phyloP scores from a whole-genome alignment of 1,140 invertebrate species.

The Drosophila biarmipes region DNA sequence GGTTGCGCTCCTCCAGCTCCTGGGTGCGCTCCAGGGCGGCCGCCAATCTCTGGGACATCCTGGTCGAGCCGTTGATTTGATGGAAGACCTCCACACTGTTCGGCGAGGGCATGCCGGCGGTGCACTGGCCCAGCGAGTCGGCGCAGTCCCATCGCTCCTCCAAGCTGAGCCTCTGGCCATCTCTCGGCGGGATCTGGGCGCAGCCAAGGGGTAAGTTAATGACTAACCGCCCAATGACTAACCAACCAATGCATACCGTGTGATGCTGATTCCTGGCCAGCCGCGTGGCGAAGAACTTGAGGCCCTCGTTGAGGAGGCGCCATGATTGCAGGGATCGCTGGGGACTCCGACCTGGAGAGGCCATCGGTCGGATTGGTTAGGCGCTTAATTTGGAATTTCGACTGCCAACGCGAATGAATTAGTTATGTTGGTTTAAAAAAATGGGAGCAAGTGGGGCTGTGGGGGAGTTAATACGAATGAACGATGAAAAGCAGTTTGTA shows the following conservation, averaged over 20 bases:
- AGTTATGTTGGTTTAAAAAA: not conserved
- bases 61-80: not conserved
- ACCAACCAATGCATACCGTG: not conserved
- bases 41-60: not conserved
- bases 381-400: conserved; percentile 2
- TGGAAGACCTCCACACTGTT: not conserved
- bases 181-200: not conserved
- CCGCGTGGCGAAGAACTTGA: not conserved
- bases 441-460: not conserved
- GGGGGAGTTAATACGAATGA: not conserved
- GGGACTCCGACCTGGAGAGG: not conserved
- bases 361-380: not conserved
- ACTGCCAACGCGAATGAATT: not conserved
- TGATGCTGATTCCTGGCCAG: not conserved
- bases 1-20: not conserved
- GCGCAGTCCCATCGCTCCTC: not conserved
- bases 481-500: not conserved
- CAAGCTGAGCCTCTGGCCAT: not conserved
- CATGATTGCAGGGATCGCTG: not conserved
- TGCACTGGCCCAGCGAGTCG: not conserved
- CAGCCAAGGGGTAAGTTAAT: not conserved
- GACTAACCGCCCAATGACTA: not conserved
- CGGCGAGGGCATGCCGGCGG: not conserved
- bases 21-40: not conserved
- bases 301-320: not conserved